These are phyloP conservation scores for Neopipo cinnamomea DNA, from an alignment of 2,113 vertebrate species.

Conservation along the genomic window DNA sequence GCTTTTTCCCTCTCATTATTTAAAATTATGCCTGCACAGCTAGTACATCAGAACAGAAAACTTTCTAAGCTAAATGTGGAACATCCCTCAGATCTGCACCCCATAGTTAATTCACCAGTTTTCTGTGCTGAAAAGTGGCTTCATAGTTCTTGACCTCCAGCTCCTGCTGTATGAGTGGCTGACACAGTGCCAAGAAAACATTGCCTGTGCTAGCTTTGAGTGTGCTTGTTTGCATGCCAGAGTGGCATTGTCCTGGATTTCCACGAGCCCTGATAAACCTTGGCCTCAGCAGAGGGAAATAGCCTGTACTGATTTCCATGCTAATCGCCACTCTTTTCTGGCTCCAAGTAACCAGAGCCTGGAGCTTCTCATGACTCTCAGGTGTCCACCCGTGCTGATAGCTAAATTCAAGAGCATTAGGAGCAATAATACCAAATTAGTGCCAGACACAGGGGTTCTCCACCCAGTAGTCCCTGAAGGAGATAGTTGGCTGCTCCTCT, in stretches of 20 bases:
- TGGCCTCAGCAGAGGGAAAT: background rate
- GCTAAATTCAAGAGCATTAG: background rate
- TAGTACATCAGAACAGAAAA: background rate
- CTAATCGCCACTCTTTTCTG: fast-evolving
- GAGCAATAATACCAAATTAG: background rate
- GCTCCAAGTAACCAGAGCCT: background rate
- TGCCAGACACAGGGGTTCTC: constrained; percentile 15
- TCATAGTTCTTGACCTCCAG: background rate
- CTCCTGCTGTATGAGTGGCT: background rate
- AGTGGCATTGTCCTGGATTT: background rate
- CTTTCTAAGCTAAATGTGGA: background rate
- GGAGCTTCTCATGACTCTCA: background rate
- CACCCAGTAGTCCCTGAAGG: background rate
- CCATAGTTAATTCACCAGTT: background rate
- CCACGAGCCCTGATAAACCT: background rate
- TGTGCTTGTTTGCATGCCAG: background rate
- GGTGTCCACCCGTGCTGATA: background rate
- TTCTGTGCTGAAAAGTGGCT: background rate
- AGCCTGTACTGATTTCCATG: background rate
- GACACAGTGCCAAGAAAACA: background rate
- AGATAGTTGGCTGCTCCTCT: background rate
- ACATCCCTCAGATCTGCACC: background rate
- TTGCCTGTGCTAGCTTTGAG: background rate
- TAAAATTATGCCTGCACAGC: background rate
- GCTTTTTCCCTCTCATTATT: background rate